Percentiles rank a stretch among this genome's conserved stretches.
These are phyloP conservation scores for Hycleus phaleratus DNA, from an alignment of 1,140 invertebrate genomes.

Conservation along the genomic window DNA sequence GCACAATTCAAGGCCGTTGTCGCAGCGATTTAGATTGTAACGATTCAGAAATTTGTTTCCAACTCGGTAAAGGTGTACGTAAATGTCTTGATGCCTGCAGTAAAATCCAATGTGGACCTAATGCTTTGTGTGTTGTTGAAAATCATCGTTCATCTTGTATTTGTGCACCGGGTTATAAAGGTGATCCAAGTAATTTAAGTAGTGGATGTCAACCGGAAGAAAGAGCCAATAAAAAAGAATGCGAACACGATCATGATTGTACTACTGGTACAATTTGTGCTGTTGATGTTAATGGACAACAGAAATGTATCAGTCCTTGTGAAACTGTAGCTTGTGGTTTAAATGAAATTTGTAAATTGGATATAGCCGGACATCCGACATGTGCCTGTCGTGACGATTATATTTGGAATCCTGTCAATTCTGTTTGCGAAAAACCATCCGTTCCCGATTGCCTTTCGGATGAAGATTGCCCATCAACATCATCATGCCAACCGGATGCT, in stretches of 20 bases:
- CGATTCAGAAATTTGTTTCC: slow-evolving; percentile 77
- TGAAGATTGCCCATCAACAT: slow-evolving; percentile 58
- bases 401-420: slow-evolving; percentile 74
- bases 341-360: slow-evolving; percentile 69
- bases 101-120: slow-evolving; percentile 82
- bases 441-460: slow-evolving; percentile 70
- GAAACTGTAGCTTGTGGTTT: slow-evolving; percentile 67
- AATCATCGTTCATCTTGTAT: slow-evolving; percentile 78
- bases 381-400: slow-evolving; percentile 70
- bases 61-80: slow-evolving; percentile 62
- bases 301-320: slow-evolving; percentile 70
- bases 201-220: slow-evolving; percentile 66
- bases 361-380: slow-evolving; percentile 55
- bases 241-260: slow-evolving; percentile 65
- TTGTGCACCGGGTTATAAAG: slow-evolving; percentile 69
- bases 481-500: slow-evolving; percentile 71
- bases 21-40: slow-evolving; percentile 72
- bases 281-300: slow-evolving; percentile 49
- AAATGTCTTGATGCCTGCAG: slow-evolving; percentile 81
- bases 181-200: slow-evolving; percentile 69
- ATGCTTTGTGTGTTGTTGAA: slow-evolving; percentile 74
- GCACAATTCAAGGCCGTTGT: slow-evolving; percentile 63
- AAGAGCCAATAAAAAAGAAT: slow-evolving; percentile 50
- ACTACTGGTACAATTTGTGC: slow-evolving; percentile 52
- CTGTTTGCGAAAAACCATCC: slow-evolving; percentile 74